These are phyloP conservation scores for Plecotus auritus DNA, from an alignment of 2,113 vertebrate genomes.

Conservation along the genomic window DNA sequence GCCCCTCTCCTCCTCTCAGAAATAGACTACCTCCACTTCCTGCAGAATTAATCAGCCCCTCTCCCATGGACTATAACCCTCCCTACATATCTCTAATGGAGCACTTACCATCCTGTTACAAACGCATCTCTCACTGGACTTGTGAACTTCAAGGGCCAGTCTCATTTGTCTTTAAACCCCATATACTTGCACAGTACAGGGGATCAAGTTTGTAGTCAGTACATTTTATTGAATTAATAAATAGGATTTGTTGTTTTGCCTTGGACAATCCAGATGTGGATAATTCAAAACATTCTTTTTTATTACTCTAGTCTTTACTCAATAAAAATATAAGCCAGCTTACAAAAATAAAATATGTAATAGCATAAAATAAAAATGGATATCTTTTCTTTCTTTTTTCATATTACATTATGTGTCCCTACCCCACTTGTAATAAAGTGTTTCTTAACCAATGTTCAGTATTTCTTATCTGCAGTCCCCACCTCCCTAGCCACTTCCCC, in stretches of 20 bases:
- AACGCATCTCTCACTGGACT: not conserved
- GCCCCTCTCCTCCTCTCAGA: not conserved
- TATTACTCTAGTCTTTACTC: not conserved
- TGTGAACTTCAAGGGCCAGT: not conserved
- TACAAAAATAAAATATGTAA: not conserved
- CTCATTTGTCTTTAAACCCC: not conserved
- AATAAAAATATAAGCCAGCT: not conserved
- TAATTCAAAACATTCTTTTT: not conserved
- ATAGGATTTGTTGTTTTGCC: slow-evolving; percentile 7
- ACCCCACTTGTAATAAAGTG: not conserved
- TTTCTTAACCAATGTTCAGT: not conserved
- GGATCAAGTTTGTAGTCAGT: not conserved
- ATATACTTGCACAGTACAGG: not conserved
- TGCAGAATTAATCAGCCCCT: not conserved
- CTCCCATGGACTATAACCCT: not conserved
- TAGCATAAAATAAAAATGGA: not conserved
- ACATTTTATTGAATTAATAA: slow-evolving; percentile 28
- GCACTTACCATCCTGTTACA: not conserved
- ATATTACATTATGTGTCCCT: not conserved
- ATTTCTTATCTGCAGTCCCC: not conserved
- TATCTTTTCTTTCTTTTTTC: not conserved
- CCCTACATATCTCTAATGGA: not conserved
- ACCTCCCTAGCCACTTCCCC: not conserved
- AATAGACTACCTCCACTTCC: not conserved
- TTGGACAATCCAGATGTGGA: not conserved